Evolutionary conservation across 2,888 invertebrate genomes (phyloP).

Genomic region (Alcis repandata): DNA sequence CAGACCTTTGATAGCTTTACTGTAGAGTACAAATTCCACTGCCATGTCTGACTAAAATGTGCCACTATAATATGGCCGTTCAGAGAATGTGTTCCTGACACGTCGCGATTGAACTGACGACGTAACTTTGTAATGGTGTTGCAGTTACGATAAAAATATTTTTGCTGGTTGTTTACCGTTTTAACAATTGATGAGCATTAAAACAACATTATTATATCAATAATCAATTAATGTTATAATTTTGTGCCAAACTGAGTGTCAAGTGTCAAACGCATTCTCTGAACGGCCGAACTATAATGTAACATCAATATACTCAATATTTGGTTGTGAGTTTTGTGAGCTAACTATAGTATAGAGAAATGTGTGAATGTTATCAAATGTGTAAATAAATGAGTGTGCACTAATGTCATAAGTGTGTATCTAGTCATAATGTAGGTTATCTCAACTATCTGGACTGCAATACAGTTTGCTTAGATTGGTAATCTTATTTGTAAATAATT

Average conservation of each 20-base stretch:
- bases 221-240: too few species aligned
- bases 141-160: too few species aligned
- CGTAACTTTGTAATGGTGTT: too few species aligned
- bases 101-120: too few species aligned
- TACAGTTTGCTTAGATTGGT: slow-evolving; percentile 74
- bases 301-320: slow-evolving; percentile 64
- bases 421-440: slow-evolving; percentile 63
- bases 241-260: too few species aligned
- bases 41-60: slow-evolving; percentile 45
- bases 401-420: slow-evolving; percentile 44
- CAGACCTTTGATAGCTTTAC: slow-evolving; percentile 2
- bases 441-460: slow-evolving; percentile 74
- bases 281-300: too few species aligned
- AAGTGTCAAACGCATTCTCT: too few species aligned
- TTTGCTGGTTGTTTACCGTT: too few species aligned
- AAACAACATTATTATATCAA: too few species aligned
- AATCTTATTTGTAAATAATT: slow-evolving; percentile 50
- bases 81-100: too few species aligned
- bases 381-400: slow-evolving; percentile 30
- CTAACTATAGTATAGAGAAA: slow-evolving; percentile 52
- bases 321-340: slow-evolving; percentile 73
- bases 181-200: too few species aligned
- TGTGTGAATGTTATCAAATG: slow-evolving; percentile 56
- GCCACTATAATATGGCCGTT: too few species aligned
- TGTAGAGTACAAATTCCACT: slow-evolving; percentile 17